Evolutionary conservation across 2,113 vertebrate genomes (phyloP), one percentile per base, ranked within the genome.

Genomic region (Burhinus oedicnemus): DNA sequence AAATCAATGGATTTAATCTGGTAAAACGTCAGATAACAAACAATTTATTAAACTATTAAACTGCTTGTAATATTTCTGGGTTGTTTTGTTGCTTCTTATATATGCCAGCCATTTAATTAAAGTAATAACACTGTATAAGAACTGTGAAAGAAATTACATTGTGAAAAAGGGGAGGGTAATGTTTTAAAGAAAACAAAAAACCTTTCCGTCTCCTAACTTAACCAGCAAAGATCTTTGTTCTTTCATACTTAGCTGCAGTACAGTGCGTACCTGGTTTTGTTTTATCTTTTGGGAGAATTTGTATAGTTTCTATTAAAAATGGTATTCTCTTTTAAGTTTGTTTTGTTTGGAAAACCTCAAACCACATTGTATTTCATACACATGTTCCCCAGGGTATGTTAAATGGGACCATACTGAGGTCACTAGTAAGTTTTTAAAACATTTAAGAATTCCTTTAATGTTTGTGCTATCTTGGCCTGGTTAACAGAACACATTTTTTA

Each of bases 371-470:
- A 97, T 97, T 97, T 97, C 96, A 96, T 95, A 89, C 95, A 90
- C 96, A 95, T 93, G 92, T 96, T 98, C 97, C 97, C 96, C 75
- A 81, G 97, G 61, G 96, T 83, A 96, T 51, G 70, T 89, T 98
- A 98, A 98, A 98, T 92, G 96, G 92, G 93, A 98, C 97, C 93
- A 97, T 89, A 95, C 84, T 98, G 97, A 98, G 97, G 97, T 98
- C 96, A 98, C 94, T 91, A 97, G 75, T 91, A 97, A 97, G 94
- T 95, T 96, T 97, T 96, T 93, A 78, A 96, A 97, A 96, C 30
- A 82, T 96, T 97, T 95, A 97, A 97, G 96, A 98, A 98, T 97
- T 97, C 92, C 77, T 98, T 98, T 98, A 97, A 97, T 98, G 97
- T 97, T 95, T 97, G 54, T 64, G 94, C 71, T 97, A 96, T 97